phyloP scores from a whole-genome alignment of 1,140 invertebrate species.

The Drosophila teissieri region DNA sequence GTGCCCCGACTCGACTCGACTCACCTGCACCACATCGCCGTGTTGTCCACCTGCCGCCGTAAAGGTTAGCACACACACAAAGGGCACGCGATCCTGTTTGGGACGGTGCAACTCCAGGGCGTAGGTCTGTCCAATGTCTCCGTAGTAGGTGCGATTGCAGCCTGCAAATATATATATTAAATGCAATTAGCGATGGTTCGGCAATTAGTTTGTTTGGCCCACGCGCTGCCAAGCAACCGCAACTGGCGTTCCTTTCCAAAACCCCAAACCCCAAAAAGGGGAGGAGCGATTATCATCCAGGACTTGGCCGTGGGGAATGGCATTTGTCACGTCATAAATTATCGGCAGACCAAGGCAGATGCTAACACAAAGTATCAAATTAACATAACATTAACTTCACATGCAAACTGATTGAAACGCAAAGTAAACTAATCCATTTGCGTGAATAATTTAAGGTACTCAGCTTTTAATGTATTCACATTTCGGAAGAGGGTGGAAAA shows the following conservation, averaged over 20 bases:
- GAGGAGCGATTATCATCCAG: constrained; percentile 1
- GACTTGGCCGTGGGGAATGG: constrained; percentile 21
- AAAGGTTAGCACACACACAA: constrained; percentile 93
- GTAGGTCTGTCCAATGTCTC: constrained; percentile 92
- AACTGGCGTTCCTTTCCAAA: background rate
- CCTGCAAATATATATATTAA: constrained; percentile 86
- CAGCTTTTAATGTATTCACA: constrained; percentile 30
- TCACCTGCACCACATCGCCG: constrained; percentile 94
- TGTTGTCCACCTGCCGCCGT: constrained; percentile 92
- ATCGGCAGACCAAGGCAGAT: constrained; percentile 32
- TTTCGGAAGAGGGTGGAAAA: background rate
- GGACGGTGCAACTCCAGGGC: constrained; percentile 92
- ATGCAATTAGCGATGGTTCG: constrained; percentile 69
- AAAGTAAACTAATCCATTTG: constrained; percentile 47
- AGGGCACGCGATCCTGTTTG: constrained; percentile 92
- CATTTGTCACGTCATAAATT: constrained; percentile 43
- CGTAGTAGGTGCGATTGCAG: constrained; percentile 94
- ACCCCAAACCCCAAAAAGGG: background rate
- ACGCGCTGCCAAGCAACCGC: constrained; percentile 41
- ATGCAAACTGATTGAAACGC: constrained; percentile 42
- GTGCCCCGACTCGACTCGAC: constrained; percentile 8
- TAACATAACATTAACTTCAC: constrained; percentile 48
- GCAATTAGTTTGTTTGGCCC: constrained; percentile 59
- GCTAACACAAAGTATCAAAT: constrained; percentile 40
- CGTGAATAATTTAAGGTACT: constrained; percentile 27